Conservation (phyloP, 2,113 vertebrate genomes). For the Ranitomeya variabilis region DNA sequence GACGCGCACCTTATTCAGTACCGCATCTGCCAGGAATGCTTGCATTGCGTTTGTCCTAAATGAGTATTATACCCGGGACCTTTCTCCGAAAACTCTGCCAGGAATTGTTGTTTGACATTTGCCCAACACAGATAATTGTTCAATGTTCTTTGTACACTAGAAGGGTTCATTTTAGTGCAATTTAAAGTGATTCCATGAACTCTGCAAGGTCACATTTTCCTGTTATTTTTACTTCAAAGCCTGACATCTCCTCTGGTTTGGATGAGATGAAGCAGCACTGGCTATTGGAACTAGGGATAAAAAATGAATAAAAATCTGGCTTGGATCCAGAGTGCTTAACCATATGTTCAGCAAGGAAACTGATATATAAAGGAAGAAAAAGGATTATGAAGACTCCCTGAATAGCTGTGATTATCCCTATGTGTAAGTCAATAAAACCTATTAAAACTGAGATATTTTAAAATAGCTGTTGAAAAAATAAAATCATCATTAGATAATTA, state of each 20-base stretch:
- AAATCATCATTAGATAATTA: slow-evolving; percentile 22
- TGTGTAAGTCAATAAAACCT: slow-evolving; percentile 47
- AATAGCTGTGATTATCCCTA: slow-evolving; percentile 46
- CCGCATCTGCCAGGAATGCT: not conserved
- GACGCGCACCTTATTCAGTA: too few relatives aligned
- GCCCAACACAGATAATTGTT: not conserved
- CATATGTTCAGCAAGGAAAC: slow-evolving; percentile 44
- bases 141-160: too few relatives aligned
- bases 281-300: slow-evolving; percentile 9
- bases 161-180: not conserved
- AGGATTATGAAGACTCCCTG: not conserved
- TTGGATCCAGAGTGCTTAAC: slow-evolving; percentile 28
- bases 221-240: not conserved
- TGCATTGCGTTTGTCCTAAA: too few relatives aligned
- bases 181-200: too few relatives aligned
- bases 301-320: not conserved
- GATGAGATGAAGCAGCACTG: not conserved
- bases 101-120: slow-evolving; percentile 20
- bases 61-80: not conserved
- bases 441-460: slow-evolving; percentile 40
- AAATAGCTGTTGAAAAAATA: slow-evolving; percentile 29
- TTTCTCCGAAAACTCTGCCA: not conserved
- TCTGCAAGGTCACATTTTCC: not conserved
- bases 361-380: slow-evolving; percentile 33
- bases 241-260: not conserved